Percentiles rank a stretch among this genome's conserved stretches.
These are phyloP conservation scores for Argyresthia albistria DNA, from an alignment of 2,888 invertebrate genomes.

Conservation along the genomic window DNA sequence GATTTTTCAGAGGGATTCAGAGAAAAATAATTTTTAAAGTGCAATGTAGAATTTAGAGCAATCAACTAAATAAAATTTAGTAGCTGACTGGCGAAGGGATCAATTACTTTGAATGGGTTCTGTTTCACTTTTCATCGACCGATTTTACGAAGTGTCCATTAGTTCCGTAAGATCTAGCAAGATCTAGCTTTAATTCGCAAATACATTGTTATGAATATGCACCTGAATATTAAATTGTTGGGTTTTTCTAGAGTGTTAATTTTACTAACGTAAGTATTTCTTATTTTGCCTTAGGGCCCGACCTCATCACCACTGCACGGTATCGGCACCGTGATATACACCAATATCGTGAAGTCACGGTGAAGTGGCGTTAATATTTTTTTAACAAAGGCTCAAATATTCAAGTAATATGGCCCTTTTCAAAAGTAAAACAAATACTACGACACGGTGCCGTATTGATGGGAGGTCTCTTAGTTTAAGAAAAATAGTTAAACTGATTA, in stretches of 20 bases:
- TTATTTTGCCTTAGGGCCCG: neutral
- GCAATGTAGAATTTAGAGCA: neutral
- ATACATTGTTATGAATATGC: neutral
- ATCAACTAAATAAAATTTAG: conserved; percentile 29
- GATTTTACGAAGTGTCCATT: conserved; percentile 1
- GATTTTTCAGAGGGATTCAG: no score
- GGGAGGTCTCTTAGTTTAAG: no score
- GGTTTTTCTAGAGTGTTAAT: neutral
- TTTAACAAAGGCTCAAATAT: no score
- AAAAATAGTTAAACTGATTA: no score
- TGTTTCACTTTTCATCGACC: neutral
- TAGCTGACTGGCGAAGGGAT: conserved; percentile 57
- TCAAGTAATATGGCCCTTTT: no score
- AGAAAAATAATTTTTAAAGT: conserved; percentile 57
- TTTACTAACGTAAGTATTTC: neutral
- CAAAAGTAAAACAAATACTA: no score
- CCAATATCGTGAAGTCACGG: no score
- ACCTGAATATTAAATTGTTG: no score
- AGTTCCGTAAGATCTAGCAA: neutral
- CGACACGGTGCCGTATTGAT: no score
- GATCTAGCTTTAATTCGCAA: neutral
- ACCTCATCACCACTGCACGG: no score
- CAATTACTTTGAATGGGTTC: conserved; percentile 43
- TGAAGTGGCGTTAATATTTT: no score
- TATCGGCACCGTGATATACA: no score